Percentiles rank a stretch among this genome's conserved stretches.
These are phyloP conservation scores for Reticulitermes lucifugus DNA, from an alignment of 2,888 invertebrate species.

Conservation along the genomic window DNA sequence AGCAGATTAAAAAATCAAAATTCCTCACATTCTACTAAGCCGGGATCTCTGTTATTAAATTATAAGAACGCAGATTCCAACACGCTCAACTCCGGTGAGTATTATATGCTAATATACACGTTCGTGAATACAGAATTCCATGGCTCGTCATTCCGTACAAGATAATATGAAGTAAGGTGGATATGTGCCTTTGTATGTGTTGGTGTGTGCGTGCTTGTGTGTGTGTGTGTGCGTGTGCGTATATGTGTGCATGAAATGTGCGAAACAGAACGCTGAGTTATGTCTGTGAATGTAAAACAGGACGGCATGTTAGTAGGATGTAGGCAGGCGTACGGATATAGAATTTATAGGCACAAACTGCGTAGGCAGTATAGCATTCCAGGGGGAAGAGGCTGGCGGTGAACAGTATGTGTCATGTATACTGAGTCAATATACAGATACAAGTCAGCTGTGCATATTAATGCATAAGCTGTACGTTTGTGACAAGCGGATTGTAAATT, in stretches of 20 bases:
- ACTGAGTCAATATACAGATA: background rate
- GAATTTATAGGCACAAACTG: background rate
- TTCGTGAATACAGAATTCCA: background rate
- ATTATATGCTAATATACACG: background rate
- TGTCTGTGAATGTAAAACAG: background rate
- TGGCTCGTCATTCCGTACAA: too few species aligned
- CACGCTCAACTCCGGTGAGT: background rate
- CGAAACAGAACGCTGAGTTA: background rate
- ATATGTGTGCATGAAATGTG: background rate
- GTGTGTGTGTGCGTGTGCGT: too few species aligned
- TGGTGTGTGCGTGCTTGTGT: too few species aligned
- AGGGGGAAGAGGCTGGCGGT: background rate
- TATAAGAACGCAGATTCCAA: background rate
- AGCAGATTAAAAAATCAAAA: background rate
- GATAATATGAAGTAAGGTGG: background rate
- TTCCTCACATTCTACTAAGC: background rate
- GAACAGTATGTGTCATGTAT: background rate
- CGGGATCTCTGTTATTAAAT: background rate
- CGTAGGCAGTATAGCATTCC: background rate
- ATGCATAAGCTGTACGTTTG: background rate
- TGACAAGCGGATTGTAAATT: conserved; percentile 1
- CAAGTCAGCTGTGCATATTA: conserved; percentile 7
- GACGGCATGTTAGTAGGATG: background rate
- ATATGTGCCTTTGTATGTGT: background rate
- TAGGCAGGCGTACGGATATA: background rate